These are phyloP conservation scores for Drosophila ironensis DNA, from an alignment of 1,140 invertebrate species.

Conservation along the genomic window DNA sequence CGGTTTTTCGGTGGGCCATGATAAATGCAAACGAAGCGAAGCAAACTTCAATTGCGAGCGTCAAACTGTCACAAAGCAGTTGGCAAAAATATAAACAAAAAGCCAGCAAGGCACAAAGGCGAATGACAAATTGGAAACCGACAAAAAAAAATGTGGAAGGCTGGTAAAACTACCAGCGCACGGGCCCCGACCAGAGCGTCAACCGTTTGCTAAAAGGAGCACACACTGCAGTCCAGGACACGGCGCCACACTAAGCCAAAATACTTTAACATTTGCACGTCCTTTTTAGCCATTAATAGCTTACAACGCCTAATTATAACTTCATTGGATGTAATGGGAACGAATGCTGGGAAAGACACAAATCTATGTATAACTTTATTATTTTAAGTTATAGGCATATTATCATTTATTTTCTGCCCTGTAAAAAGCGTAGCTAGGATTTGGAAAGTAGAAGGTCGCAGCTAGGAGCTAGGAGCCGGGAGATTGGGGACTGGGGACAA, in stretches of 20 bases:
- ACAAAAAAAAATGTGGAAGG: conserved; percentile 13
- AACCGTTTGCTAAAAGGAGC: conserved; percentile 1
- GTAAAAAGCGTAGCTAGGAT: too few relatives aligned
- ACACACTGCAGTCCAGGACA: conserved; percentile 1
- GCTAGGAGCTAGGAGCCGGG: not conserved
- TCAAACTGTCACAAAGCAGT: conserved; percentile 60
- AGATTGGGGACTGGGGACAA: conserved; percentile 7
- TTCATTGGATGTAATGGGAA: too few relatives aligned
- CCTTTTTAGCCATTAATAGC: not conserved
- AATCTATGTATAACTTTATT: too few relatives aligned
- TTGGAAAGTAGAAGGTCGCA: conserved; percentile 10
- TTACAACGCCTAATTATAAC: too few relatives aligned
- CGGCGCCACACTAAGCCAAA: not conserved
- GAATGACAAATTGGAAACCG: conserved; percentile 69
- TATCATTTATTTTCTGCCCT: not conserved
- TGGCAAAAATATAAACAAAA: conserved; percentile 43
- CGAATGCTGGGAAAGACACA: too few relatives aligned
- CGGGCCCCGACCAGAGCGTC: conserved; percentile 23
- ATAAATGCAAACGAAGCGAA: conserved; percentile 19
- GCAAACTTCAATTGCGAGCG: conserved; percentile 48
- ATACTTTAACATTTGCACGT: not conserved
- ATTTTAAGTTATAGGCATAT: too few relatives aligned
- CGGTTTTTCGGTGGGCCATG: conserved; percentile 19
- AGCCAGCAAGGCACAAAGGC: conserved; percentile 24
- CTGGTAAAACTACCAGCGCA: conserved; percentile 39